A percentile compares a stretch with the other conserved stretches of the same genome.
Conservation (phyloP, 2,888 invertebrate genomes). For the Adelphocoris suturalis region DNA sequence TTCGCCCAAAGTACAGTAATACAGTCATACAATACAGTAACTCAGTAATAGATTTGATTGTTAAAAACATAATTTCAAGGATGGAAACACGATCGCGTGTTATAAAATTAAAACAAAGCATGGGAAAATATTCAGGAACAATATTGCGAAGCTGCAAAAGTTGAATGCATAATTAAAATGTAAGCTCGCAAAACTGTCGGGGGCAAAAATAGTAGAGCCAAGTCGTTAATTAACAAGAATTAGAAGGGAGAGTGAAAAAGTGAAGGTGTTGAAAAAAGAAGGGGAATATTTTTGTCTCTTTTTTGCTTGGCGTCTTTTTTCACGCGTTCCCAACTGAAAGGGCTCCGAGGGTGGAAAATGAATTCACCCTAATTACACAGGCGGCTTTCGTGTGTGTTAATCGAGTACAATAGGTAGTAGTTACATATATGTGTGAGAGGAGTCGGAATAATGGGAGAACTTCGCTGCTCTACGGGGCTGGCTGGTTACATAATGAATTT, state of each 20-base stretch:
- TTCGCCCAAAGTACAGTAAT: no score
- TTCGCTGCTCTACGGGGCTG: neutral
- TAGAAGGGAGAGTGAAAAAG: constrained; percentile 61
- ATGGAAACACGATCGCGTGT: constrained; percentile 6
- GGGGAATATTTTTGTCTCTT: constrained; percentile 22
- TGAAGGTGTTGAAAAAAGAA: constrained; percentile 30
- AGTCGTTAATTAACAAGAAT: constrained; percentile 72
- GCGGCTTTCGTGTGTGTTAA: constrained; percentile 37
- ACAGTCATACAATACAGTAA: no score
- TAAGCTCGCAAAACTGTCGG: constrained; percentile 49
- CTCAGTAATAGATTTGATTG: constrained; percentile 2
- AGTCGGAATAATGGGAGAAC: no score
- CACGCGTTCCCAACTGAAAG: constrained; percentile 33
- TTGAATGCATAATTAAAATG: constrained; percentile 51
- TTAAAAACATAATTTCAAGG: neutral
- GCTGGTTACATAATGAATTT: neutral
- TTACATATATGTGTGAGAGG: neutral
- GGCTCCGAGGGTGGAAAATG: constrained; percentile 59
- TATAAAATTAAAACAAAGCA: neutral
- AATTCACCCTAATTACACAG: constrained; percentile 71
- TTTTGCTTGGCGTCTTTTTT: constrained; percentile 54
- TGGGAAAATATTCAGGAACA: constrained; percentile 15
- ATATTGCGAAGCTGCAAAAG: constrained; percentile 42
- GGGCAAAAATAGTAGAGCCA: constrained; percentile 43
- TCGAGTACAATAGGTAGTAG: neutral